Evolutionary conservation across 1,140 invertebrate species (phyloP), one percentile per base, ranked within the genome.

Genomic region (Calliopsis andreniformis): DNA sequence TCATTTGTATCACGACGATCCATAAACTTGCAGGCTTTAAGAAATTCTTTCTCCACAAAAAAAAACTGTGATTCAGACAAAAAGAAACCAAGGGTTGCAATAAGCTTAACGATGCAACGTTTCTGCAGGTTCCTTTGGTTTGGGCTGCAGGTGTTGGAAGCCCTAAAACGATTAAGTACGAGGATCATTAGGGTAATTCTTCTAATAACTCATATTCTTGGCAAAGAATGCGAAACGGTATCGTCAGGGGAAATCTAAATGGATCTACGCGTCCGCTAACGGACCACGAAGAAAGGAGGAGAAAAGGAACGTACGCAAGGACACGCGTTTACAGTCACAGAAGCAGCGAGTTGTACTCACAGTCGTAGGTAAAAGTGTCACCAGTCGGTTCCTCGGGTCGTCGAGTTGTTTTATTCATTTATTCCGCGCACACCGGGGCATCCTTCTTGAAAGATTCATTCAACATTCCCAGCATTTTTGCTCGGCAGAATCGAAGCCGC

Each of bases 381-480:
- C 55, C 78, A 43, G 67, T 75, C 55, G 72, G 64, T 80, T 78
- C 68, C 47, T 76, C 63, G 59, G 69, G 49, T 76, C 82, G 69
- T 30, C n/a, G 39, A 64, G 59, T 49, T 47, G 43, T 56, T 75
- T 72, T 81, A 73, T 75, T 78, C 82, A 85, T 81, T 78, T 85
- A 84, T 85, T 85, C 83, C 45, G 62, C 56, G 66, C 75, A 81
- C 83, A 78, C 20, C 75, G 55, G 25, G 58, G 20, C 45, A 53
- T 71, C 59, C 82, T 78, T 83, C 82, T 66, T 84, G 82, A 84
- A 85, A 85, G 55, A 84, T 84, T 85, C 83, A 85, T 85, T 84
- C 79, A 69, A 77, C 83, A 85, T 85, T 85, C 82, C 35, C 75
- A 30, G 20, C 83, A 84, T 85, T 84, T 84, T 63, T 84, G 28